A percentile compares a stretch with the other conserved stretches of the same genome.
Conservation (phyloP, 1,140 invertebrate species). For the Gonatopus flavifemur region DNA sequence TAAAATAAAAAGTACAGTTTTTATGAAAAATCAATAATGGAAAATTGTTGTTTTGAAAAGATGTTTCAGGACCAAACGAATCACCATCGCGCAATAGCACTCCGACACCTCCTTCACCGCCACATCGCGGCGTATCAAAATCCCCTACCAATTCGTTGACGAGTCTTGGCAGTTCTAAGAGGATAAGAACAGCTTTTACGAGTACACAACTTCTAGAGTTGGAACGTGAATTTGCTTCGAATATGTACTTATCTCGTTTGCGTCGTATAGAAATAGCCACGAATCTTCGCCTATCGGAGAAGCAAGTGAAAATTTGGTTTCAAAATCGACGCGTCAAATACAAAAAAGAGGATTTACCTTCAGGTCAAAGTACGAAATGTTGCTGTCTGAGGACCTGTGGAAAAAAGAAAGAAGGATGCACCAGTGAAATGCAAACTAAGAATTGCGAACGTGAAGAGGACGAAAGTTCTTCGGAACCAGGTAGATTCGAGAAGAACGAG, state of each 20-base stretch:
- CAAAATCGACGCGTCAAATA: conserved; percentile 89
- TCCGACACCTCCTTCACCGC: conserved; percentile 62
- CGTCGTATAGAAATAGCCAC: conserved; percentile 91
- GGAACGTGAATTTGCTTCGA: conserved; percentile 87
- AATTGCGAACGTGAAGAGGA: conserved; percentile 26
- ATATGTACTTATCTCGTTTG: conserved; percentile 87
- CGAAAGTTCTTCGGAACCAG: too few species aligned
- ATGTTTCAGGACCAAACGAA: conserved; percentile 55
- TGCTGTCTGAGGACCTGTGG: conserved; percentile 59
- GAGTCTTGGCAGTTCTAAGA: conserved; percentile 65
- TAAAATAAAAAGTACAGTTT: too few species aligned
- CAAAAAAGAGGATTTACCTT: conserved; percentile 76
- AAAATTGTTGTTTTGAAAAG: too few species aligned
- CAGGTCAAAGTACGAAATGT: conserved; percentile 53
- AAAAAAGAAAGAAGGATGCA: conserved; percentile 62
- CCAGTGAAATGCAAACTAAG: conserved; percentile 20
- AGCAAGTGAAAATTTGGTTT: conserved; percentile 96
- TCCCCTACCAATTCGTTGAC: conserved; percentile 55
- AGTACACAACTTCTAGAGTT: conserved; percentile 88
- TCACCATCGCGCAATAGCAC: conserved; percentile 58
- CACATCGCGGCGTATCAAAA: too few species aligned
- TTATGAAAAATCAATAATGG: too few species aligned
- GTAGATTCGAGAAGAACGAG: conserved; percentile 7
- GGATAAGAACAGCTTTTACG: conserved; percentile 90
- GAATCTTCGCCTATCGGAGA: conserved; percentile 83